These are phyloP conservation scores for Gallinago nigripennis DNA, from an alignment of 2,797 vertebrate genomes.

Conservation along the genomic window DNA sequence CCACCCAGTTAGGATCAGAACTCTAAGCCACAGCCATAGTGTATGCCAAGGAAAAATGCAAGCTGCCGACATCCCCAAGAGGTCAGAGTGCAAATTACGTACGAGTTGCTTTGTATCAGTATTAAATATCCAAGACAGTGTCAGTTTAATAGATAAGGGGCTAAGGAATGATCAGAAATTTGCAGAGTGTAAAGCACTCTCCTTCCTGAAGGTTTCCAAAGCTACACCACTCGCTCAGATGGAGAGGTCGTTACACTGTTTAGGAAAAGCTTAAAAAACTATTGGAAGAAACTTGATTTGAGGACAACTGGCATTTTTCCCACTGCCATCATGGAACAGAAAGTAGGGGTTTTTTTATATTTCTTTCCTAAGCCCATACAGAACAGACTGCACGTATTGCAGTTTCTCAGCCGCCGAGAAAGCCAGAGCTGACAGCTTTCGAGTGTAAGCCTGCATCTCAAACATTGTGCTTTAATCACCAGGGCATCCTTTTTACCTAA, in stretches of 20 bases:
- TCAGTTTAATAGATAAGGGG: not conserved
- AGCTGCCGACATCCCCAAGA: not conserved
- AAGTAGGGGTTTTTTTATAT: not conserved
- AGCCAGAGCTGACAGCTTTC: slow-evolving; percentile 31
- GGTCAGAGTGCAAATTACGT: not conserved
- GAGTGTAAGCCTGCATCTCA: not conserved
- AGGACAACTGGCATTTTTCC: slow-evolving; percentile 39
- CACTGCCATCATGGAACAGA: not conserved
- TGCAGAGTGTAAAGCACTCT: not conserved
- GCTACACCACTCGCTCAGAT: not conserved
- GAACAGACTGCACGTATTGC: slow-evolving; percentile 48
- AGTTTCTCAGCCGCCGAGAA: not conserved
- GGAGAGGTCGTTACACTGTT: not conserved
- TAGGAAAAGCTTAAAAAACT: not conserved
- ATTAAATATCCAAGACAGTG: not conserved
- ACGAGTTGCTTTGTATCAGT: not conserved
- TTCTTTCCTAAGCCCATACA: slow-evolving; percentile 9
- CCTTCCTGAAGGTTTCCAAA: not conserved
- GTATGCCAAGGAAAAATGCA: not conserved
- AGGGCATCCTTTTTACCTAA: not conserved
- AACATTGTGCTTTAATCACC: not conserved
- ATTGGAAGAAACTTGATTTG: not conserved
- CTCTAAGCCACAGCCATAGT: not conserved
- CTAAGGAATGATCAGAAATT: not conserved
- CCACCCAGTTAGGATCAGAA: not conserved